Evolutionary conservation across 2,888 invertebrate species (phyloP), one percentile per base, ranked within the genome.

Genomic region (Stenchaetothrips biformis): DNA sequence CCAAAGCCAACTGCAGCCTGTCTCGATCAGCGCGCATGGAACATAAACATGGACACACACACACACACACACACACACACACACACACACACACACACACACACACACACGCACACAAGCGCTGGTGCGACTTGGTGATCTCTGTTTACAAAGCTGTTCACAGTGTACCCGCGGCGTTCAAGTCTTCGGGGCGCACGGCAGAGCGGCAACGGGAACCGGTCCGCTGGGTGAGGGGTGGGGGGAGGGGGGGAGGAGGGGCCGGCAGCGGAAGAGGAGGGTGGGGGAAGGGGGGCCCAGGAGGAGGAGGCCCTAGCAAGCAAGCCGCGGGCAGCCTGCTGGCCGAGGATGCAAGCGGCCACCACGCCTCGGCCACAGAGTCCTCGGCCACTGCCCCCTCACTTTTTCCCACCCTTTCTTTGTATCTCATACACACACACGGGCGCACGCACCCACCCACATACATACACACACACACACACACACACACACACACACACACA

Each of bases 121-220:
- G n/a, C n/a, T n/a, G n/a, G n/a, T n/a, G n/a, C n/a, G n/a, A n/a
- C n/a, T n/a, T n/a, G n/a, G n/a, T n/a, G n/a, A n/a, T n/a, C n/a
- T n/a, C n/a, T n/a, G n/a, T n/a, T n/a, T n/a, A n/a, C n/a, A n/a
- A n/a, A n/a, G n/a, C n/a, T 49, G 7, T 62, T 62, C 7, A n/a
- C 62, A n/a, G 62, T 62, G 62, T 62, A 62, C 18, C n/a, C 18
- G 62, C 62, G 62, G 62, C 62, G 53, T 53, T 53, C 53, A 53
- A 53, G 53, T 53, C 16, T 16, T n/a, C n/a, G n/a, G n/a, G n/a
- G n/a, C n/a, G n/a, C n/a, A n/a, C n/a, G 62, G 53, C 53, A 11
- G n/a, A 18, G 16, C 62, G 18, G 62, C 62, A 11, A n/a, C 62
- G 62, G 62, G 62, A 62, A 62, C 62, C 62, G 62, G 62, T 62